A percentile compares a stretch with the other conserved stretches of the same genome.
Evolutionary conservation across 2,797 vertebrate genomes (phyloP).

Genomic region (Sebastes hubbsi): DNA sequence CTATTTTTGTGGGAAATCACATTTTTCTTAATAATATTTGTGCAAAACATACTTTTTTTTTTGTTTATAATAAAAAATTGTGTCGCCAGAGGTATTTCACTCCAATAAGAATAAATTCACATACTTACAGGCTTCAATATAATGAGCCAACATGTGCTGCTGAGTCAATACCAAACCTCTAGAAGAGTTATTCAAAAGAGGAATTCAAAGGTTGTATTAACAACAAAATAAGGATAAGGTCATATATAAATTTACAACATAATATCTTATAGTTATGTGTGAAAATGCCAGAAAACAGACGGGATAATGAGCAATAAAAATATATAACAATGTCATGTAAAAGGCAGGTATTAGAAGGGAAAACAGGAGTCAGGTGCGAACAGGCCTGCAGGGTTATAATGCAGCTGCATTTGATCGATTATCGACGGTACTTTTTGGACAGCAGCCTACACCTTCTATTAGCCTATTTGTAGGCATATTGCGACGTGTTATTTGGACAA

Average conservation of each 20-base stretch:
- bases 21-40: background rate
- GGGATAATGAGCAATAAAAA: background rate
- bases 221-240: background rate
- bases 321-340: background rate
- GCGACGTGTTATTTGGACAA: background rate
- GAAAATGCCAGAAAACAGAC: background rate
- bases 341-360: background rate
- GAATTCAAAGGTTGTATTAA: background rate
- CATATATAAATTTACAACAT: background rate
- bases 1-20: background rate
- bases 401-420: slow-evolving; percentile 11
- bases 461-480: background rate
- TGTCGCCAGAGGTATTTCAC: background rate
- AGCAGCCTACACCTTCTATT: background rate
- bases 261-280: background rate
- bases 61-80: background rate
- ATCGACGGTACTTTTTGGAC: background rate
- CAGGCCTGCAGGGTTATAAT: background rate
- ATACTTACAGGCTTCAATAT: background rate
- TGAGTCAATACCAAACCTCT: background rate
- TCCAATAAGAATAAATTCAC: background rate
- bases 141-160: background rate
- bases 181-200: background rate
- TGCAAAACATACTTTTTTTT: background rate
- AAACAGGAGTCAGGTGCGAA: background rate